Base-by-base conservation (phyloP, 2,888 invertebrate genomes). In the Acrocera orbiculus region DNA sequence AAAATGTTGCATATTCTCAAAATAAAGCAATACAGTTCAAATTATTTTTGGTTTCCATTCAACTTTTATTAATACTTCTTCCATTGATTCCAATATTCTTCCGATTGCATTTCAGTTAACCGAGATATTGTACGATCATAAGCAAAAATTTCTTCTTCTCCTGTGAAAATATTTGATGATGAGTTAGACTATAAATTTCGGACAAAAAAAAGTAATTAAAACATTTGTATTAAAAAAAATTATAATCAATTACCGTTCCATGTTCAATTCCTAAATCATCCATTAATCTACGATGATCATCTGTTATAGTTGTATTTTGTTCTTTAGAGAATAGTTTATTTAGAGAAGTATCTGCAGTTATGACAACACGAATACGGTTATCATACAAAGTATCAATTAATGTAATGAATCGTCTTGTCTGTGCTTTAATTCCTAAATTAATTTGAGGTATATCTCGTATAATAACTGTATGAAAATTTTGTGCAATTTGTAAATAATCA, bases 81-180 rank as follows among this genome's bases (percentile, higher is more conserved):
- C 78, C 79, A 82, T 49, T 73, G 71, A 31, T 79, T 71, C 95
- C 95, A 95, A 58, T 98, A 98, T 43, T 82, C 81, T 34, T 77
- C 73, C 0, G 85, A 83, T 61, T 93, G 90, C 96, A 98, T 98
- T 66, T 98, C 92, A 44, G 78, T 73, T 22, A 98, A 69, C 42
- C 98, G 67, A 0, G 96, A 96, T 16, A 92, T 58, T 15, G 95
- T 93, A 6, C 98, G 69, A 49, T 93, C 90, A 53, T 83, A 92
- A 1, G 98, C 96, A 61, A 98, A 98, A 49, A 90, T 63, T 63
- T 99, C 98, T 60, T 99, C 98, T 56, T 90, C 89, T 0, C 96
- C 96, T 1, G 92, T 93, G 51, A 98, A 96, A 45, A 98, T 78
- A 49, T 82, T 90, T 4, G 90, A 81, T 42, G 71, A 70, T 15